phyloP scores from a whole-genome alignment of 1,140 invertebrate species.

The Aphelinus certus region DNA sequence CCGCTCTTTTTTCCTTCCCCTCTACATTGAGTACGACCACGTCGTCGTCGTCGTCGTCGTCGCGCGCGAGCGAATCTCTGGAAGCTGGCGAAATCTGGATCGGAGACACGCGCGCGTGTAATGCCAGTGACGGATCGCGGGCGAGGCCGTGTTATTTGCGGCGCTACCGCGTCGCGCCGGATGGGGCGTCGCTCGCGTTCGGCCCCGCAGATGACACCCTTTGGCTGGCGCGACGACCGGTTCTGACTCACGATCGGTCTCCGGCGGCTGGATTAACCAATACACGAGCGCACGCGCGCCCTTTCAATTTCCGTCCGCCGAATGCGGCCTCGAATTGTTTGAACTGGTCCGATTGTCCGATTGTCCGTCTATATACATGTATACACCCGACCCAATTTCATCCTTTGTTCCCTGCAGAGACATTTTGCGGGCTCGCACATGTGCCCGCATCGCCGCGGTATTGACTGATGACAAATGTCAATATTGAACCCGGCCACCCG shows the following conservation, averaged over 20 bases:
- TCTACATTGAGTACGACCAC: too few relatives aligned
- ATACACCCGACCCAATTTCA: slow-evolving; percentile 2
- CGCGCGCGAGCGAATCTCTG: too few relatives aligned
- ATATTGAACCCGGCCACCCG: too few relatives aligned
- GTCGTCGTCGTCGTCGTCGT: too few relatives aligned
- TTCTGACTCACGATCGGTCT: slow-evolving; percentile 10
- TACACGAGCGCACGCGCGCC: too few relatives aligned
- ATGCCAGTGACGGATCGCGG: background rate
- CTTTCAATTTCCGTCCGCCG: slow-evolving; percentile 3
- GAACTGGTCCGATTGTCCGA: background rate
- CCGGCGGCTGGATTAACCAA: background rate
- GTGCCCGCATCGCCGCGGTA: slow-evolving; percentile 1
- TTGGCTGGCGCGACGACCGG: slow-evolving; percentile 2
- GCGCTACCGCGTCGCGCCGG: slow-evolving; percentile 17
- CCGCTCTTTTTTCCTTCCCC: slow-evolving; percentile 1
- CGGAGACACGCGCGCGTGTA: background rate
- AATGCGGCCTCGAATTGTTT: slow-evolving; percentile 6
- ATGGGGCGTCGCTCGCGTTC: slow-evolving; percentile 27
- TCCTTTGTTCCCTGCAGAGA: background rate
- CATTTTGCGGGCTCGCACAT: background rate
- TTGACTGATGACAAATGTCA: slow-evolving; percentile 14
- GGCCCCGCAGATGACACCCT: slow-evolving; percentile 27
- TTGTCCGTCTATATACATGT: background rate
- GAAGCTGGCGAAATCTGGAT: background rate
- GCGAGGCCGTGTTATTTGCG: background rate